These are phyloP conservation scores for Holothuria scabra DNA, from an alignment of 53 echinoderm and acorn worm species.

Conservation along the genomic window DNA sequence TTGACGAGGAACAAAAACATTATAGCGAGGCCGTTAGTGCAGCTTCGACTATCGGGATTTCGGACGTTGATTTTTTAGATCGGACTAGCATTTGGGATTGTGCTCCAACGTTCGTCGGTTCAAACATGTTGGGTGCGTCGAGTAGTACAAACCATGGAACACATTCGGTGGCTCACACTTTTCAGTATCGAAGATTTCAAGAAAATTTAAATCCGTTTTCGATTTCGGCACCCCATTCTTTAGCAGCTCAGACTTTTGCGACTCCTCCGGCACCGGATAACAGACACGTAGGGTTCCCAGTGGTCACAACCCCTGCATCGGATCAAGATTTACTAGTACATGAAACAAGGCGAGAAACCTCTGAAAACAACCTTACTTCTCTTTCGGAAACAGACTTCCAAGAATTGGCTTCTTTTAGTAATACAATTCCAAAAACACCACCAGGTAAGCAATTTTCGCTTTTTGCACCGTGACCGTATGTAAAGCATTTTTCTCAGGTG, in stretches of 20 bases:
- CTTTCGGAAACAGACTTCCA: constrained; percentile 43
- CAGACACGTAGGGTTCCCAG: constrained; percentile 35
- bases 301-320: constrained; percentile 20
- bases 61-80: constrained; percentile 30
- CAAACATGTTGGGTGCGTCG: constrained; percentile 43
- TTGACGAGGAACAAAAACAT: constrained; percentile 46
- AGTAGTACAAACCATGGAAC: constrained; percentile 44
- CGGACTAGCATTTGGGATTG: constrained; percentile 52
- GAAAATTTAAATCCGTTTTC: constrained; percentile 50
- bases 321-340: constrained; percentile 37
- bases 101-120: constrained; percentile 33
- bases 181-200: constrained; percentile 51
- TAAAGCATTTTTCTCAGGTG: neutral
- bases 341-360: constrained; percentile 23
- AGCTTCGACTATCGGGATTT: constrained; percentile 42
- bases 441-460: constrained; percentile 21
- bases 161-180: constrained; percentile 34
- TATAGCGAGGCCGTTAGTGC: constrained; percentile 40
- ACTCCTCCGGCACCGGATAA: constrained; percentile 24
- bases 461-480: neutral
- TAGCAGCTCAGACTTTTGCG: constrained; percentile 29
- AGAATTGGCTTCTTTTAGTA: constrained; percentile 46
- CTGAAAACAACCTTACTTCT: constrained; percentile 30
- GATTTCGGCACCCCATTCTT: constrained; percentile 38
- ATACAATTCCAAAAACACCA: constrained; percentile 40